A percentile compares a stretch with the other conserved stretches of the same genome.
These are phyloP conservation scores for Eufriesea mexicana DNA, from an alignment of 1,140 invertebrate species.

Conservation along the genomic window DNA sequence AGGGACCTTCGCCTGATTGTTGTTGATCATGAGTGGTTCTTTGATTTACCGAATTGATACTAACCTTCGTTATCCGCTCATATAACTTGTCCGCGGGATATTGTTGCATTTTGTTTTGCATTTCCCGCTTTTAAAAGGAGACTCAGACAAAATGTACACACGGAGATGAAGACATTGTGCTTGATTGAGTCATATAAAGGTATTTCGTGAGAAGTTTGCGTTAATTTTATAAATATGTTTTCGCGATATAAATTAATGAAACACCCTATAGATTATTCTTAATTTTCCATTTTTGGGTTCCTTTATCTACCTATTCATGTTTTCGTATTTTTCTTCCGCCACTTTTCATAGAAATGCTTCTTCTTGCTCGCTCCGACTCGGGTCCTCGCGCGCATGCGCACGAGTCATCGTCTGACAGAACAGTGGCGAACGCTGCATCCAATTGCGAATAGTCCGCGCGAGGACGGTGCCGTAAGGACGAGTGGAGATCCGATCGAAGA, in stretches of 20 bases:
- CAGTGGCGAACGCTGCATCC: slow-evolving; percentile 62
- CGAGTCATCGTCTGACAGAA: slow-evolving; percentile 57
- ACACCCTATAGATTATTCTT: not conserved
- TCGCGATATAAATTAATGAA: not conserved
- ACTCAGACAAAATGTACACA: too few species aligned
- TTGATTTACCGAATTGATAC: not conserved
- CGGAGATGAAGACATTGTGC: too few species aligned
- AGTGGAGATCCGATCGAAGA: slow-evolving; percentile 60
- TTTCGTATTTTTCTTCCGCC: not conserved
- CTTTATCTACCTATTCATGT: not conserved
- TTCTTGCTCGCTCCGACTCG: slow-evolving; percentile 28
- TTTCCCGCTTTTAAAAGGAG: not conserved
- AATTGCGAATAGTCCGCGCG: slow-evolving; percentile 15
- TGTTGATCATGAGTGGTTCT: not conserved
- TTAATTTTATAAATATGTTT: too few species aligned
- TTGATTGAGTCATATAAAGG: too few species aligned
- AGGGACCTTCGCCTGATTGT: not conserved
- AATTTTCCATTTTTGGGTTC: not conserved
- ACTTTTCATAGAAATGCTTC: slow-evolving; percentile 22
- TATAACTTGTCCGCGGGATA: too few species aligned
- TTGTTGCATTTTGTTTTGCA: not conserved
- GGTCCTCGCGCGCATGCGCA: slow-evolving; percentile 14
- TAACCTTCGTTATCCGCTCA: too few species aligned
- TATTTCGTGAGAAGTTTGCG: too few species aligned
- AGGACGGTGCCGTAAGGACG: slow-evolving; percentile 48